Base-by-base conservation (phyloP, 2,113 vertebrate genomes). In the Dascyllus trimaculatus region DNA sequence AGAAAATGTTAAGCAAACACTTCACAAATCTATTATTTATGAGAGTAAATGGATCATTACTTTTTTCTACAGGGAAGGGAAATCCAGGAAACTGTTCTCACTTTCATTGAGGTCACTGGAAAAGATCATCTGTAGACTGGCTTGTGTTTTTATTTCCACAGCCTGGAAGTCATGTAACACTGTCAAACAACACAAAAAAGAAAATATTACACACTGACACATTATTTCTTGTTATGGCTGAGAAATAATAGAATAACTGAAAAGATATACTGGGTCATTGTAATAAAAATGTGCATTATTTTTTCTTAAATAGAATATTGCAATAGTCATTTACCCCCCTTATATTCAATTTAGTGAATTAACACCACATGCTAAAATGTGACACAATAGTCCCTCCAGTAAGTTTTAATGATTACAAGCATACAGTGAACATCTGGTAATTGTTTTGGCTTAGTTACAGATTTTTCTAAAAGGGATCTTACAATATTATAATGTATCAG, bases 111-210 rank as follows among this genome's bases (percentile, higher is more conserved):
- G 25, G 48, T 67, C 58, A 67, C 26, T 77, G 40, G 19, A 70
- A 43, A 4, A 64, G 43, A 53, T 57, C n/a, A 3, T 67, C 56
- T 77, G 58, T 29, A 49, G 45, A 68, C 40, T 71, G 70, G 80
- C 80, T 53, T 57, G 49, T 57, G 49, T 85, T 49, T 93, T 92
- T 91, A 93, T 92, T 90, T 80, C 75, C 57, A 86, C 68, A 81
- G 75, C 75, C 84, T 81, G 65, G 62, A 86, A 87, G 82, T 87
- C 60, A 82, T 81, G 52, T 58, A 78, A 52, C 22, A 76, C 46
- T 78, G 69, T 80, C 84, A 86, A 81, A 87, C 76, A 90, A 70
- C 81, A 85, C 67, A 89, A 66, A 81, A 76, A 66, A 26, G 43
- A 81, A 74, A 60, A 85, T 56, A 79, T 22, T 5, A 67, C 46